Percentiles rank a stretch among this genome's conserved stretches.
phyloP scores from a whole-genome alignment of 2,888 invertebrate species.

The Agapostemon virescens region DNA sequence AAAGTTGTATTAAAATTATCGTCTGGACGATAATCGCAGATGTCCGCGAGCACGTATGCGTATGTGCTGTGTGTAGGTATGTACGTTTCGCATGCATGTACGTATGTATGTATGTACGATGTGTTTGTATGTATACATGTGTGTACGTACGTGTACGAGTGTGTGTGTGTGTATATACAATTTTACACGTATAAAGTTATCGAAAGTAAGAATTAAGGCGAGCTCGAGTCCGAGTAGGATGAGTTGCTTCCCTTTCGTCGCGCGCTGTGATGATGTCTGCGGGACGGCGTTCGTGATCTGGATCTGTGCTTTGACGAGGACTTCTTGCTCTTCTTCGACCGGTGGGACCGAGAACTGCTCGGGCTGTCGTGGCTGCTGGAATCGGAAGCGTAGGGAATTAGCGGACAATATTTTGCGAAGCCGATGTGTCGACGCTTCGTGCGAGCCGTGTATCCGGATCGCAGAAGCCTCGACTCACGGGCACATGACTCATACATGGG shows the following conservation, averaged over 20 bases:
- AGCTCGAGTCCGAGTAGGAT: slow-evolving; percentile 74
- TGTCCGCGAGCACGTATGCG: slow-evolving; percentile 7
- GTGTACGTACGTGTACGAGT: background rate
- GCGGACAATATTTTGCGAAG: background rate
- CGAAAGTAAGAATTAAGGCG: slow-evolving; percentile 63
- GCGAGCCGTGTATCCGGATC: background rate
- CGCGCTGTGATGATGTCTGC: slow-evolving; percentile 69
- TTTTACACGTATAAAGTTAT: slow-evolving; percentile 47
- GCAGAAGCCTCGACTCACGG: background rate
- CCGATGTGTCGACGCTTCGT: background rate
- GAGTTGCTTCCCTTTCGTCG: slow-evolving; percentile 74
- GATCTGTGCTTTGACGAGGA: slow-evolving; percentile 75
- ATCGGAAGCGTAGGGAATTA: slow-evolving; percentile 21
- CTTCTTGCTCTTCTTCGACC: slow-evolving; percentile 77
- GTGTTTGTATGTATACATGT: background rate
- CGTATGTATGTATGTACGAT: background rate
- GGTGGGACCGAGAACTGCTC: slow-evolving; percentile 75
- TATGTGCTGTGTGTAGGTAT: background rate
- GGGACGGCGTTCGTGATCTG: slow-evolving; percentile 75
- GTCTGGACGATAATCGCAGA: slow-evolving; percentile 23
- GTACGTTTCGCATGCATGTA: too few relatives aligned
- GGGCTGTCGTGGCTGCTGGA: slow-evolving; percentile 74
- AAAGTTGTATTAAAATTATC: slow-evolving; percentile 66
- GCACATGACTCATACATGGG: slow-evolving; percentile 4
- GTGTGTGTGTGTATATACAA: slow-evolving; percentile 44